Base-by-base conservation (phyloP, 2,113 vertebrate species). In the Heterochromis multidens region DNA sequence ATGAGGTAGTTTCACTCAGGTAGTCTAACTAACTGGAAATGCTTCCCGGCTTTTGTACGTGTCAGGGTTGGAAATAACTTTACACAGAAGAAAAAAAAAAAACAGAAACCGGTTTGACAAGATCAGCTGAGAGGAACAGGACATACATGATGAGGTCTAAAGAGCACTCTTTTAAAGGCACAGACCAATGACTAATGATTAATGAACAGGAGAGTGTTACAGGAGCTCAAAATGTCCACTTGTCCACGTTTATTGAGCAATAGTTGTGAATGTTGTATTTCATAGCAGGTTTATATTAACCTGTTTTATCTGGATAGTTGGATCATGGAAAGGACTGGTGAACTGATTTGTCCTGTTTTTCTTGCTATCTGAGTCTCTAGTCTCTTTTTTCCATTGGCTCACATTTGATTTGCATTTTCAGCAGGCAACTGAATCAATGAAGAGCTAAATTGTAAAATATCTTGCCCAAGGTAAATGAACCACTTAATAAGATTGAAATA, bases 31-130 rank as follows among this genome's bases (percentile, higher is more conserved):
- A 77, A 86, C 63, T 81, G 84, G 83, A 77, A 85, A 65, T 63
- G 72, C 88, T 95, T 94, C 89, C 91, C 89, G 54, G 83, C 88
- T 91, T 65, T 86, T 58, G 78, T 79, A 29, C 31, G 77, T 81
- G 91, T 90, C 87, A 87, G 89, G 94, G 92, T 93, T 87, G 89
- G 92, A 93, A 77, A 80, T 60, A 63, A 86, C 84, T 89, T 85
- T 35, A 56, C 37, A 81, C 78, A 86, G 29, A 43, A 14, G 5
- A 43, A 54, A 76, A 58, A 82, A 29, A 65, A 56, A 57, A 59
- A 62, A 33, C 31, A 35, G 7, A 43, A 43, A 96, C 96, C 90
- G 95, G 96, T 96, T 93, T 84, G 89, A 85, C 94, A 82, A 93
- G 85, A 82, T 76, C 80, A 82, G 86, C 62, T 40, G 58, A 67